These are phyloP conservation scores for Aporrectodea caliginosa DNA, from an alignment of 1,140 invertebrate species.

Conservation along the genomic window DNA sequence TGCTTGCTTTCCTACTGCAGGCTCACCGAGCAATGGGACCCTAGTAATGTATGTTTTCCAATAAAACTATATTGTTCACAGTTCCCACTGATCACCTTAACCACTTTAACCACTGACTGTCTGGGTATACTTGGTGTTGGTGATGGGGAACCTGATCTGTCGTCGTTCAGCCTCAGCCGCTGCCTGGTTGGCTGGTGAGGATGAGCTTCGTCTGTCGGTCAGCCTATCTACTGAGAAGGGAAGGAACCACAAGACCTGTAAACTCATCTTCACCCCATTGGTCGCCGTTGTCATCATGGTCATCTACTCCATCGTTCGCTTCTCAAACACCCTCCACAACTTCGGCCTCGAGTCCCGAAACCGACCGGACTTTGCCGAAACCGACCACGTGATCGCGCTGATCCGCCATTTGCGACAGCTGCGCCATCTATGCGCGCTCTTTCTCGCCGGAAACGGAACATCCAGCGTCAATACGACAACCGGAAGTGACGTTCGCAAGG, in stretches of 20 bases:
- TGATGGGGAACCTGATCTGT: not conserved
- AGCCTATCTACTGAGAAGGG: not conserved
- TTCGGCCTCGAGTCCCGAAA: not conserved
- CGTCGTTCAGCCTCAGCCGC: not conserved
- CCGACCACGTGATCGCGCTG: not conserved
- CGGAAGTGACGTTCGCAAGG: not conserved
- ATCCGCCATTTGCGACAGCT: not conserved
- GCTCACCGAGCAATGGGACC: no score
- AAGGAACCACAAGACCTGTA: not conserved
- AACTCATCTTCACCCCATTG: not conserved
- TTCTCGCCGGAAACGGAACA: not conserved
- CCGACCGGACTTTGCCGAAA: not conserved
- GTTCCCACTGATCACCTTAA: no score
- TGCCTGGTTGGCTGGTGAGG: not conserved
- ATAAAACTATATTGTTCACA: no score
- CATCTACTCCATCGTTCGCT: not conserved
- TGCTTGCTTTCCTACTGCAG: no score
- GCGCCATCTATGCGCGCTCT: not conserved
- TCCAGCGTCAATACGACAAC: not conserved
- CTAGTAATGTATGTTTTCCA: no score
- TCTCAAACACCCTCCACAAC: not conserved
- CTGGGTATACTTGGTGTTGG: no score
- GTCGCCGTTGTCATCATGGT: not conserved
- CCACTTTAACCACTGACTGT: no score
- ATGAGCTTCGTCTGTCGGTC: not conserved